phyloP scores from a whole-genome alignment of 30 jellyfish, hydroid and myxozoan genomes.

The Aurelia sp. region DNA sequence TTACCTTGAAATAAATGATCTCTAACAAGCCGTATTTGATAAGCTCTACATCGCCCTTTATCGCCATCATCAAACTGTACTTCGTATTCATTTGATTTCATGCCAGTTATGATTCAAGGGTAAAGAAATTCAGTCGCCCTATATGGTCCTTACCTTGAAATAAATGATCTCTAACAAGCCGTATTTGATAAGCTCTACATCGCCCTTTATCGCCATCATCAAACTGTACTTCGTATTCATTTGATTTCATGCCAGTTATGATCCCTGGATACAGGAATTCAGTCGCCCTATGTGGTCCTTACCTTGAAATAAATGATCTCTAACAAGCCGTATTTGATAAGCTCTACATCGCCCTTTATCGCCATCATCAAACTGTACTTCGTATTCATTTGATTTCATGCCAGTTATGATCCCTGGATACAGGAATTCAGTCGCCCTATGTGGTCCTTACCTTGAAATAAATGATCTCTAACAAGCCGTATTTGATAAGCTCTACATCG shows the following conservation, averaged over 20 bases:
- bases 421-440: no score
- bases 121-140: slow-evolving; percentile 45
- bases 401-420: slow-evolving; percentile 89
- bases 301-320: slow-evolving; percentile 62
- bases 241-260: slow-evolving; percentile 57
- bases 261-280: slow-evolving; percentile 90
- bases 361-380: slow-evolving; percentile 89
- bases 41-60: slow-evolving; percentile 72
- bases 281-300: not conserved
- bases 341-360: slow-evolving; percentile 80
- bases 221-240: slow-evolving; percentile 77
- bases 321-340: slow-evolving; percentile 77
- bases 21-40: slow-evolving; percentile 79
- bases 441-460: slow-evolving; percentile 33
- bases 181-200: slow-evolving; percentile 80
- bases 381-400: slow-evolving; percentile 68
- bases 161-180: slow-evolving; percentile 65
- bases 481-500: slow-evolving; percentile 87
- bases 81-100: slow-evolving; percentile 70
- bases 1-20: slow-evolving; percentile 54
- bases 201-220: slow-evolving; percentile 90
- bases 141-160: slow-evolving; percentile 24
- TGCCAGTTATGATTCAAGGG: slow-evolving; percentile 87
- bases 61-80: slow-evolving; percentile 93
- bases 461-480: slow-evolving; percentile 73